These are phyloP conservation scores for Loripinus fragilis DNA, from an alignment of 2,888 invertebrate species.

Conservation along the genomic window DNA sequence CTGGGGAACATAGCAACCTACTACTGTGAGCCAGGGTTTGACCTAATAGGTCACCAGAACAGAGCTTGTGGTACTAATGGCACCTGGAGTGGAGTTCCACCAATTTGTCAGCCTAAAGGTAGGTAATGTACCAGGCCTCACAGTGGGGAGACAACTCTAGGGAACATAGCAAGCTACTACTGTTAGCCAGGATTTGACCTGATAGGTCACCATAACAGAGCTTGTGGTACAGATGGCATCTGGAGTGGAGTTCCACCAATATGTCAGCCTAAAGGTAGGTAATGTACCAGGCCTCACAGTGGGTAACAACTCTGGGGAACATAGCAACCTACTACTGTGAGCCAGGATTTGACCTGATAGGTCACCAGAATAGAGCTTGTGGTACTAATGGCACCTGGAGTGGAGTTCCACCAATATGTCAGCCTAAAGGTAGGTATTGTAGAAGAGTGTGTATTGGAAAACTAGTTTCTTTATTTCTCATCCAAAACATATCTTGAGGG, in stretches of 20 bases:
- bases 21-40: background rate
- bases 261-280: constrained; percentile 1
- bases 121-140: too few relatives aligned
- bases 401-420: constrained; percentile 3
- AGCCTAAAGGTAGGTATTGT: constrained; percentile 1
- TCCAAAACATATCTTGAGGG: too few relatives aligned
- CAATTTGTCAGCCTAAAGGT: background rate
- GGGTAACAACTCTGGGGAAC: background rate
- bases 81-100: background rate
- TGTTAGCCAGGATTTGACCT: constrained; percentile 44
- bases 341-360: constrained; percentile 18
- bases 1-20: background rate
- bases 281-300: too few relatives aligned
- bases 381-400: constrained; percentile 12
- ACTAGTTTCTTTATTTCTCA: too few relatives aligned
- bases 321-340: constrained; percentile 20
- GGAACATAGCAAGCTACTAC: constrained; percentile 33
- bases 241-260: background rate
- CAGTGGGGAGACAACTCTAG: constrained; percentile 34
- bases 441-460: too few relatives aligned
- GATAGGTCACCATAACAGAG: background rate
- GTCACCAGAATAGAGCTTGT: constrained; percentile 17
- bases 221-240: background rate
- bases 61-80: background rate
- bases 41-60: background rate